Evolutionary conservation across 2,113 vertebrate species (phyloP).

Genomic region (Phalacrocorax brasilianus): DNA sequence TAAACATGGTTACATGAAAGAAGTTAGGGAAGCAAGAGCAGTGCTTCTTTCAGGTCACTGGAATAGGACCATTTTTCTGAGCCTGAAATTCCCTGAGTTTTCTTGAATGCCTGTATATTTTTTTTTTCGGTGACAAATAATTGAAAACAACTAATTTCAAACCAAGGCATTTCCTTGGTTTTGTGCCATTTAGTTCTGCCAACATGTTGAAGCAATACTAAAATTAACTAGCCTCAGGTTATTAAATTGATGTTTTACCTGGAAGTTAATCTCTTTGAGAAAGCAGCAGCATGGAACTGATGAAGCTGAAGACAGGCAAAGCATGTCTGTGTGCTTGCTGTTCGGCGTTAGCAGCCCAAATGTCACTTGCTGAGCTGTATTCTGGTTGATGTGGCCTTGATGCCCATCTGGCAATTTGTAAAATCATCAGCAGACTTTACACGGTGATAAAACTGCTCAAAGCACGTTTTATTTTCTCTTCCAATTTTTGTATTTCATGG

Average conservation of each 20-base stretch:
- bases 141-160: neutral
- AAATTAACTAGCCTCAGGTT: neutral
- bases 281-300: neutral
- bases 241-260: neutral
- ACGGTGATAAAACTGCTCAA: neutral
- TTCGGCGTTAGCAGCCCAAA: neutral
- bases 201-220: neutral
- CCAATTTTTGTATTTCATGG: neutral
- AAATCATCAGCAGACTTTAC: neutral
- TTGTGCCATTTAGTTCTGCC: neutral
- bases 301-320: neutral
- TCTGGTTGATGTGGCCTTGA: neutral
- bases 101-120: neutral
- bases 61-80: neutral
- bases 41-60: neutral
- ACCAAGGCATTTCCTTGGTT: neutral
- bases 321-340: neutral
- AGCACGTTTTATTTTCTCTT: neutral
- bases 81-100: neutral
- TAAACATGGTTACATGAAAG: neutral
- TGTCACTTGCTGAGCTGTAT: neutral
- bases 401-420: conserved; percentile 15
- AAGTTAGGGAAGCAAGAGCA: neutral
- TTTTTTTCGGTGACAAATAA: neutral
- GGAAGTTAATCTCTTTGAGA: neutral